A percentile compares a stretch with the other conserved stretches of the same genome.
Conservation (phyloP, 1,140 invertebrate species). For the Brachionus calyciflorus region DNA sequence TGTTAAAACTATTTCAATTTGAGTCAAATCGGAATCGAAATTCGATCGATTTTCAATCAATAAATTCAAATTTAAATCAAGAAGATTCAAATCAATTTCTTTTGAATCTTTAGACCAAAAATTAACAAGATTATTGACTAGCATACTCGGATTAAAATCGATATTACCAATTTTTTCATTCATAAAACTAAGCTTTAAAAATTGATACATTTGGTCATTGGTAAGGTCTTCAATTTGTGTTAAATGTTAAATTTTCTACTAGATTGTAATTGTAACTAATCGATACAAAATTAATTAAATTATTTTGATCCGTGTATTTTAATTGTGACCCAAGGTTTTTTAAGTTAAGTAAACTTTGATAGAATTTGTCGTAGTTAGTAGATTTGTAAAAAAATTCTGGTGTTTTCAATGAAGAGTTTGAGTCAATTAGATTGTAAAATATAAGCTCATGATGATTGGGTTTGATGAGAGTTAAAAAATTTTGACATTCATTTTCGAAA, state of each 20-base stretch:
- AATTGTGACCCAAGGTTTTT: neutral
- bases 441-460: neutral
- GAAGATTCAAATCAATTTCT: neutral
- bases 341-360: neutral
- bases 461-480: neutral
- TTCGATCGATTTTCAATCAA: neutral
- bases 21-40: neutral
- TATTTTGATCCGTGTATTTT: neutral
- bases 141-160: neutral
- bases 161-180: neutral
- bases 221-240: neutral
- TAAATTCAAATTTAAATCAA: neutral
- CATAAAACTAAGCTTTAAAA: neutral
- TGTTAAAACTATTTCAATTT: neutral
- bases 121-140: neutral
- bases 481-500: neutral
- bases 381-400: neutral
- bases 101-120: neutral
- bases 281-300: neutral
- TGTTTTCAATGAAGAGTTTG: too few species aligned
- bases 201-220: neutral
- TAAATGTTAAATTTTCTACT: neutral
- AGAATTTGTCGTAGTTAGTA: neutral
- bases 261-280: neutral
- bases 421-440: neutral